Percentiles rank a stretch among this genome's conserved stretches.
phyloP scores from a whole-genome alignment of 2,888 invertebrate species.

The Hypomecis punctinalis region DNA sequence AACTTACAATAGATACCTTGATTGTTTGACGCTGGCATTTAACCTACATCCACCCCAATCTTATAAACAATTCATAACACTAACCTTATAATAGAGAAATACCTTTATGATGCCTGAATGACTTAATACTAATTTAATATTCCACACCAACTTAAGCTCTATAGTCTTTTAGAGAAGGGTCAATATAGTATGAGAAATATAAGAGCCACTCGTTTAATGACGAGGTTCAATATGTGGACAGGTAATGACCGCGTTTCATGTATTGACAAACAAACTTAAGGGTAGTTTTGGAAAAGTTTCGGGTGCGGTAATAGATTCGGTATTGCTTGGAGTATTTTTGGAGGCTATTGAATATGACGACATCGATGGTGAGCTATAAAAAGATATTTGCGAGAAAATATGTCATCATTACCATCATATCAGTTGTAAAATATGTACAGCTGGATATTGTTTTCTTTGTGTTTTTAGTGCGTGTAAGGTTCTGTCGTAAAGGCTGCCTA shows the following conservation, averaged over 20 bases:
- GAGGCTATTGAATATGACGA: neutral
- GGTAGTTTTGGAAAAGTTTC: constrained; percentile 24
- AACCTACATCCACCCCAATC: constrained; percentile 14
- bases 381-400: too few species aligned
- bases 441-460: too few species aligned
- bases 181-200: neutral
- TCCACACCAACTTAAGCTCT: constrained; percentile 3
- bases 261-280: constrained; percentile 25
- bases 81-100: constrained; percentile 19
- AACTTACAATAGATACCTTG: neutral
- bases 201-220: constrained; percentile 11
- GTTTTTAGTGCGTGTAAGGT: too few species aligned
- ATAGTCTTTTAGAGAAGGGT: neutral
- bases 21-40: constrained; percentile 7
- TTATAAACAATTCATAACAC: constrained; percentile 20
- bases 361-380: too few species aligned
- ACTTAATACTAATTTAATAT: constrained; percentile 7
- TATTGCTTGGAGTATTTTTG: constrained; percentile 1
- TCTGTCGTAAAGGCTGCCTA: too few species aligned
- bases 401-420: too few species aligned
- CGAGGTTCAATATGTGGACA: constrained; percentile 24
- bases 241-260: constrained; percentile 26
- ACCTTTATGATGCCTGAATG: constrained; percentile 17
- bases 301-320: constrained; percentile 9
- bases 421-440: too few species aligned